Evolutionary conservation across 2,113 vertebrate species (phyloP), one percentile per base, ranked within the genome.

Genomic region (Conger conger): DNA sequence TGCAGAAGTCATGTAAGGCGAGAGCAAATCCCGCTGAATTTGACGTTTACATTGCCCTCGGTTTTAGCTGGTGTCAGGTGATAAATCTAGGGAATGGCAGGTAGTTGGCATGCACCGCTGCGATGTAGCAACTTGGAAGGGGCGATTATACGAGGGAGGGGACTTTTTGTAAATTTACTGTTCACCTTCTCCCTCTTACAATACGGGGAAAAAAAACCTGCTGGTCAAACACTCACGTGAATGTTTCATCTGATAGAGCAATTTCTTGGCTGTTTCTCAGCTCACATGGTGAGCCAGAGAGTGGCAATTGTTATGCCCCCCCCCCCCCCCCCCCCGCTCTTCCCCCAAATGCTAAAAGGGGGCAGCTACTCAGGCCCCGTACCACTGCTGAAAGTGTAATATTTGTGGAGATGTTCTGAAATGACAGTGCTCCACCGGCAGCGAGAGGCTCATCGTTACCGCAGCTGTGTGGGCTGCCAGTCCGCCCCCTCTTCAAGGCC

Each of bases 101-200:
- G 91, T 82, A 88, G 89, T 81, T 82, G 85, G 87, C 85, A 89
- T 86, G 76, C 81, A 78, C 57, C 81, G 86, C 81, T 90, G 89
- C 78, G 87, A 88, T n/a, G 86, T 88, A 89, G 85, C 36, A 33
- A 37, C 23, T 11, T 38, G 82, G 79, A 82, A 8, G 27, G 36
- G 40, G 83, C 35, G 63, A 50, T 50, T 77, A 83, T 40, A 33
- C 45, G n/a, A 9, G n/a, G 76, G 45, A 54, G n/a, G 42, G 83
- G 50, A 9, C 35, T 23, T n/a, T 38, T 38, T 79, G 27, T 27
- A 18, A 33, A 40, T 54, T 38, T 27, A 77, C 18, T 33, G 17
- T 53, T 50, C 50, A 8, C 18, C 33, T 37, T 36, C 35, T 30
- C 9, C 53, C 15, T 57, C 33, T 30, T 38, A 53, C n/a, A 36